Conservation (phyloP, 2,797 vertebrate species). For the Petrocephalus schoutedeni region DNA sequence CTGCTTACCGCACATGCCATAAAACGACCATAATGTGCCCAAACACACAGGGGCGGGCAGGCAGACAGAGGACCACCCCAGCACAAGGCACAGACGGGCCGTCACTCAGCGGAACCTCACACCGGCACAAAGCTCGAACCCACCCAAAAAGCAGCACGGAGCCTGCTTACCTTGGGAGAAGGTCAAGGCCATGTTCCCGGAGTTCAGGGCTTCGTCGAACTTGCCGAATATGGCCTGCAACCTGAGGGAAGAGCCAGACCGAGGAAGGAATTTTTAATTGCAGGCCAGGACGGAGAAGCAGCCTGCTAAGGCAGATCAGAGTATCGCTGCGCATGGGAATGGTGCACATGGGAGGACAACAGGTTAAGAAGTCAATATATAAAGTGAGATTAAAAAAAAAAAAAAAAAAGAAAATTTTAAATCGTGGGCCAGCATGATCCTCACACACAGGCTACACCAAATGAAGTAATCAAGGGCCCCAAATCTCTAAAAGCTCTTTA, state of each 20-base stretch:
- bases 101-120: neutral
- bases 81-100: neutral
- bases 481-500: neutral
- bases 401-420: no score
- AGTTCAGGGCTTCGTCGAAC: slow-evolving; percentile 93
- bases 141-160: neutral
- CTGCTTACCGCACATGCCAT: neutral
- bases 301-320: neutral
- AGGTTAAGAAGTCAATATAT: neutral
- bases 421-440: neutral
- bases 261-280: neutral
- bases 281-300: neutral
- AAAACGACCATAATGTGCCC: neutral
- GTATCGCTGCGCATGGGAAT: no score
- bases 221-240: slow-evolving; percentile 85
- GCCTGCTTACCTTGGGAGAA: slow-evolving; percentile 73
- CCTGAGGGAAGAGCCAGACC: slow-evolving; percentile 50
- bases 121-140: neutral
- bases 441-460: neutral
- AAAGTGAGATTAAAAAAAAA: no score
- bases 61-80: neutral
- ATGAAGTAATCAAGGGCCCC: neutral
- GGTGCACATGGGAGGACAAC: neutral
- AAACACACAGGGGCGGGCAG: neutral
- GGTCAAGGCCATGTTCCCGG: slow-evolving; percentile 87